Conservation (phyloP, 2,888 invertebrate genomes). For the Drosophila seclusa region DNA sequence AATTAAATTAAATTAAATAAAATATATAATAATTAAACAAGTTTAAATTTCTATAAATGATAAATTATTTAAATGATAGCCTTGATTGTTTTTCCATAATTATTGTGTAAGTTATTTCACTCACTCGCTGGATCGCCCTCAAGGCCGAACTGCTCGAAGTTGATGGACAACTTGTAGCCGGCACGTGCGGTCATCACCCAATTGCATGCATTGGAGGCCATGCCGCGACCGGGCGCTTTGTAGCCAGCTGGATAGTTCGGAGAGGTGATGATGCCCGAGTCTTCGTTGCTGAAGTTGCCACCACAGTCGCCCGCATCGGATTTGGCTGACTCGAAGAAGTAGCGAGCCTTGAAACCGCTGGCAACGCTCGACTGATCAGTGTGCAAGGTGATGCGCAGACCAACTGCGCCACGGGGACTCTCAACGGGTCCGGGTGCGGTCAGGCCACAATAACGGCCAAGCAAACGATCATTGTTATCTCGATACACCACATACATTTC, state of each 20-base stretch:
- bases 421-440: slow-evolving; percentile 98
- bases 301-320: slow-evolving; percentile 97
- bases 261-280: slow-evolving; percentile 93
- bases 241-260: slow-evolving; percentile 97
- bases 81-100: not conserved
- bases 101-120: slow-evolving; percentile 45
- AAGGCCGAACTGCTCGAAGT: slow-evolving; percentile 95
- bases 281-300: slow-evolving; percentile 93
- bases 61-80: not conserved
- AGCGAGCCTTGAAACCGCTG: slow-evolving; percentile 98
- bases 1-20: too few relatives aligned
- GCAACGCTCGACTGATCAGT: slow-evolving; percentile 94
- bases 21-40: not conserved
- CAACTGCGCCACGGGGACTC: slow-evolving; percentile 94
- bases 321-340: slow-evolving; percentile 95
- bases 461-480: slow-evolving; percentile 92
- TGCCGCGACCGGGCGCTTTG: slow-evolving; percentile 91
- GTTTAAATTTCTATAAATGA: not conserved
- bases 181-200: slow-evolving; percentile 97
- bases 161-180: slow-evolving; percentile 94
- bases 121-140: slow-evolving; percentile 96
- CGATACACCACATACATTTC: slow-evolving; percentile 96
- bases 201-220: slow-evolving; percentile 96
- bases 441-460: slow-evolving; percentile 96
- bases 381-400: slow-evolving; percentile 94